Base-by-base conservation (phyloP, 1,140 invertebrate genomes). In the Tyrophagus putrescentiae region DNA sequence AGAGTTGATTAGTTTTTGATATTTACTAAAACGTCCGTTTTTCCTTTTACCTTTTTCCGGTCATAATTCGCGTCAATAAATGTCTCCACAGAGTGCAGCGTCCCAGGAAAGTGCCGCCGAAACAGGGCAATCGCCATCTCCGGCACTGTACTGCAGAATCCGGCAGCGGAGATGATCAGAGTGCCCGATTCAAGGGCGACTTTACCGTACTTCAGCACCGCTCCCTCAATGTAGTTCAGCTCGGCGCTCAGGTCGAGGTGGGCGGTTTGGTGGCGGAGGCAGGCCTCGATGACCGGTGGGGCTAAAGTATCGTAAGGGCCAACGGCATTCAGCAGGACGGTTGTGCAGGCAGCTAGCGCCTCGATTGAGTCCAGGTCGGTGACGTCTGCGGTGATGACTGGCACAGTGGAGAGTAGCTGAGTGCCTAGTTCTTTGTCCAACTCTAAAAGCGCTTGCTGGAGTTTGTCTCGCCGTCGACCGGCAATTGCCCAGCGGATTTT, bases 191-290 rank as follows among this genome's bases (percentile, higher is more conserved):
- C 79, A 68, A 80, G 72, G 0, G 93, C 92, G 54, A 76, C 70
- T 57, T 82, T 75, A 66, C 86, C 76, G 71, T 93, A 91, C 64
- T 83, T 73, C 42, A 91, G 68, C 70, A 88, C 84, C 75, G 92
- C 87, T 28, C 67, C 74, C 73, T 95, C 88, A 70, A 94, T 82
- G 68, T 80, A 95, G 71, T 82, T 76, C 1, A 87, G 84, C 72
- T 95, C 90, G 16, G 86, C 90, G 70, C 80, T 85, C 16, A 95
- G 81, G 74, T 97, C 92, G 5, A 96, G 78, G 52, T 93, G 82
- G 74, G 89, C 81, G 0, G 87, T 82, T 61, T 78, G 78, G 52
- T 78, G 77, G 50, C 81, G 80, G 45, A 97, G 78, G 64, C 89
- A 91, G 4, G 88, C 85, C 67, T 83, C 82, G 0, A 96, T 82